Base-by-base conservation (phyloP, 2,888 invertebrate species). In the Troides oblongomaculatus region DNA sequence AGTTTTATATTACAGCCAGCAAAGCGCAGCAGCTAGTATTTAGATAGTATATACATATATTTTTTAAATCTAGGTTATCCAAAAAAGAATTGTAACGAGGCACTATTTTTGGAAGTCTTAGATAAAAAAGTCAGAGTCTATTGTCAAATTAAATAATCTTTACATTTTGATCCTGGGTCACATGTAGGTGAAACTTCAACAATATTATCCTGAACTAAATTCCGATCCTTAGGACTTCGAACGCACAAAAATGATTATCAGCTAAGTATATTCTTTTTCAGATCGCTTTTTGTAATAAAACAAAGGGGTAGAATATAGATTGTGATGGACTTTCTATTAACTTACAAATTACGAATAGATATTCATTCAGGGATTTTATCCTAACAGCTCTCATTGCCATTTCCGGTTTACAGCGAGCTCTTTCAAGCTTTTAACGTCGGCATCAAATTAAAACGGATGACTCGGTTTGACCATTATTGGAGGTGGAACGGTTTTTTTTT, bases 361-460 rank as follows among this genome's bases (percentile, higher is more conserved):
- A 46, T 67, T 62, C 50, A 68, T 43, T 23, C 50, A 23, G 59
- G 63, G 46, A 36, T 62, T 63, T 60, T 50, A 62, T 68, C 68
- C 62, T 63, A 68, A 68, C 50, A 59, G 59, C 53, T 59, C 14
- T 64, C 50, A 58, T 14, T 43, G 30, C 36, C 23, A 68, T 68
- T 68, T 59, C 63, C 64, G 68, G 36, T 18, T 36, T 39, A 30
- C 36, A 62, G 61, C 17, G 63, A 50, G 36, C 36, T 39, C 39
- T 21, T 39, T 64, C 12, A 56, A 57, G 63, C 64, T 39, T 59
- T 68, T 68, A 64, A 53, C 36, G 46, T 62, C 62, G 50, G 23
- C 39, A 59, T 30, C 63, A 68, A 64, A 68, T 68, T 63, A n/a
- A 59, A 66, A 66, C 66, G 60, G 50, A 66, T 66, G 53, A 18